Percentiles rank a stretch among this genome's conserved stretches.
These are phyloP conservation scores for Plecotus auritus DNA, from an alignment of 2,113 vertebrate genomes.

Conservation along the genomic window DNA sequence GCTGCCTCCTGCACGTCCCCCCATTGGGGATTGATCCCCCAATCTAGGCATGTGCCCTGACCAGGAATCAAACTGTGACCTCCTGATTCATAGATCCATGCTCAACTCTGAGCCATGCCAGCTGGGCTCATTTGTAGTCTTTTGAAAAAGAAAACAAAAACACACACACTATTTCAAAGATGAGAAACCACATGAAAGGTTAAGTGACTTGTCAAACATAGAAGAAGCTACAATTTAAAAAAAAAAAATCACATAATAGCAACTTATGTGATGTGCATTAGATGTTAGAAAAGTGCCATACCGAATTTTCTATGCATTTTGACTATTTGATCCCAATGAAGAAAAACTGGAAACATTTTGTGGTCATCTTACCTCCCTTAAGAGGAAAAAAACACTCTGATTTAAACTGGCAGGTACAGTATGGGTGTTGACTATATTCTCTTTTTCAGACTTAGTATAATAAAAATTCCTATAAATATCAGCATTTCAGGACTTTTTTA, in stretches of 20 bases:
- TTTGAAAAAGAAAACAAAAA: background rate
- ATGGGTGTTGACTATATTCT: background rate
- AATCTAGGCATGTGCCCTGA: too few relatives aligned
- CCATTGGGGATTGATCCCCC: too few relatives aligned
- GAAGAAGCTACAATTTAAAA: background rate
- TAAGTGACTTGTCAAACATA: background rate
- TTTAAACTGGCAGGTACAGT: background rate
- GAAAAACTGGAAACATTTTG: background rate
- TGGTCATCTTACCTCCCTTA: background rate
- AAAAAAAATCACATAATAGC: background rate
- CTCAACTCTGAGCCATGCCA: too few relatives aligned
- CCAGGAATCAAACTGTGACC: too few relatives aligned
- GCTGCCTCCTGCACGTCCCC: too few relatives aligned
- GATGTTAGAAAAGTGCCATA: background rate
- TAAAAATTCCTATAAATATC: slow-evolving; percentile 28
- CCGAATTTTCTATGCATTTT: background rate
- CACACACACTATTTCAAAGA: background rate
- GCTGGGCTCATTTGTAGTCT: background rate
- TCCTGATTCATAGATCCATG: too few relatives aligned
- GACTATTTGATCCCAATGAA: background rate
- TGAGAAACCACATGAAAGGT: background rate
- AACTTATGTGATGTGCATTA: background rate
- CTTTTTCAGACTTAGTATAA: background rate
- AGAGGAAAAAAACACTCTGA: background rate
- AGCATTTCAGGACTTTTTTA: slow-evolving; percentile 72